A percentile compares a stretch with the other conserved stretches of the same genome.
phyloP scores from a whole-genome alignment of 2,113 vertebrate genomes.

The Austrofundulus limnaeus region DNA sequence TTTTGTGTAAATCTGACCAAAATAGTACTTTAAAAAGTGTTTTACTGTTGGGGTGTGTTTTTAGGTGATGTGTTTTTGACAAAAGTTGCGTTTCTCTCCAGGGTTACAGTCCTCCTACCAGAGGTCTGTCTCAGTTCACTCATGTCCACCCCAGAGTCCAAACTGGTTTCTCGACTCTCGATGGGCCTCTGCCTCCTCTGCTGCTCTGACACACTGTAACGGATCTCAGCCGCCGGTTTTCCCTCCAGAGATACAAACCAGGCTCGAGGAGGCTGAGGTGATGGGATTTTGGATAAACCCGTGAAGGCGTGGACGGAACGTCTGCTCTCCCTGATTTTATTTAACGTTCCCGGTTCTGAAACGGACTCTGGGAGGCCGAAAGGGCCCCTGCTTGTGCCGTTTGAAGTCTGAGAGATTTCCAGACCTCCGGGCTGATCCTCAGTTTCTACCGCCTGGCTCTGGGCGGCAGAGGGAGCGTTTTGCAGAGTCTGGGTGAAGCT shows the following conservation, averaged over 20 bases:
- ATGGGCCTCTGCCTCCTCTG: slow-evolving; percentile 81
- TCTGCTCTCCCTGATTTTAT: slow-evolving; percentile 78
- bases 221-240: slow-evolving; percentile 87
- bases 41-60: slow-evolving; percentile 39
- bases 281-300: slow-evolving; percentile 82
- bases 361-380: slow-evolving; percentile 86
- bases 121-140: slow-evolving; percentile 80
- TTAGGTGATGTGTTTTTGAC: slow-evolving; percentile 81
- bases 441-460: slow-evolving; percentile 63
- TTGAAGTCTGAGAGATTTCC: slow-evolving; percentile 58
- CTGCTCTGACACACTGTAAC: slow-evolving; percentile 86
- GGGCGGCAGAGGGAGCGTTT: slow-evolving; percentile 71
- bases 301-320: slow-evolving; percentile 79
- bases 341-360: slow-evolving; percentile 88
- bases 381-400: slow-evolving; percentile 74
- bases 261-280: slow-evolving; percentile 83
- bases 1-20: too few species aligned
- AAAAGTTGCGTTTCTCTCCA: slow-evolving; percentile 88
- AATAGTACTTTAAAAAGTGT: too few species aligned
- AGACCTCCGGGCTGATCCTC: slow-evolving; percentile 65
- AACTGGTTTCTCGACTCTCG: slow-evolving; percentile 88
- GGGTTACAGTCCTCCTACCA: slow-evolving; percentile 62
- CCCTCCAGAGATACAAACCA: slow-evolving; percentile 94
- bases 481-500: slow-evolving; percentile 77
- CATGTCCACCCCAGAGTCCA: slow-evolving; percentile 94